Base-by-base conservation (phyloP, 2,888 invertebrate genomes). In the Cephus rjabovi region DNA sequence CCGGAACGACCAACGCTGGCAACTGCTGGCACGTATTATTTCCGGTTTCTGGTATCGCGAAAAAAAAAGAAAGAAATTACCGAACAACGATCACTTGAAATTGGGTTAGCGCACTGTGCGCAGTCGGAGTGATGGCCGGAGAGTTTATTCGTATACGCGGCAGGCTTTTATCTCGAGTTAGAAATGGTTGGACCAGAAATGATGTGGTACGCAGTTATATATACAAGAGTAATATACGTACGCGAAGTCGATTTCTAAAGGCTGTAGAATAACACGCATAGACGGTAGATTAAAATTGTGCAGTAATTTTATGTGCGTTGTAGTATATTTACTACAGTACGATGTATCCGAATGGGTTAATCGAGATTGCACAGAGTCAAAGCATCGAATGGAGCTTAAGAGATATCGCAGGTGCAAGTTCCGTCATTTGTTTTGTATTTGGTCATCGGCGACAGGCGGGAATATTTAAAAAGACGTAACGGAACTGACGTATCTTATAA, bases 71-170 rank as follows among this genome's bases (percentile, higher is more conserved):
- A 11, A 34, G 40, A 40, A 40, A 40, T 40, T 40, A 12, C 15
- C 0, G 68, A 30, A 23, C n/a, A 35, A 35, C 31, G 30, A 37
- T 71, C 71, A 73, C 3, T 6, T 23, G 35, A n/a, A 37, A 35
- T 40, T 71, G 40, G 73, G 40, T 30, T 73, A 71, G 3, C 11
- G 40, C n/a, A 33, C 12, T 56, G 69, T 69, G 15, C 73, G n/a
- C 69, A 34, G 69, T 69, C 35, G 11, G 35, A 37, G 37, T 69
- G 69, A 74, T 33, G 74, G 35, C 33, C 11, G 35, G 35, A 35
- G 12, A 77, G 69, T 77, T 75, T 69, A 75, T 77, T 69, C 75
- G 74, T 56, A 23, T 6, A 56, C 56, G 56, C 56, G 56, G 15
- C 56, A 9, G 56, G 23, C 23, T 56, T 6, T 9, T 56, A 56